phyloP scores from a whole-genome alignment of 2,113 vertebrate species.

The Craseonycteris thonglongyai region DNA sequence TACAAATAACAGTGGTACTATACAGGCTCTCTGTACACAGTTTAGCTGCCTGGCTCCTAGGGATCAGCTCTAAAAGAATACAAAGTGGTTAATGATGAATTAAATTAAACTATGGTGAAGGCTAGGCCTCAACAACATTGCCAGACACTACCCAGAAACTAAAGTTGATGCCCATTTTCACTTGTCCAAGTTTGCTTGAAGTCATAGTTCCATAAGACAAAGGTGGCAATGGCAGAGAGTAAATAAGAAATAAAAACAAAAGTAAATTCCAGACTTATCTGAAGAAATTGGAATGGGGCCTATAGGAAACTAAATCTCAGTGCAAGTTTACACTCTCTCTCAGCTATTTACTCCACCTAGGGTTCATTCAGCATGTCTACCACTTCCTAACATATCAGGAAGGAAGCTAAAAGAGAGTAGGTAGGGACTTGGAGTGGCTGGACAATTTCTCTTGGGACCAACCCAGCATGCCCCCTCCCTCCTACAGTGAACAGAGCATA shows the following conservation, averaged over 20 bases:
- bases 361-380: neutral
- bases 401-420: neutral
- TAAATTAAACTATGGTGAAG: constrained; percentile 2
- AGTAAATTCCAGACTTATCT: neutral
- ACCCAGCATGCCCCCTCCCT: neutral
- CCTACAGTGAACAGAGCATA: neutral
- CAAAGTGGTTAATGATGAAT: neutral
- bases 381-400: no score
- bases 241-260: neutral
- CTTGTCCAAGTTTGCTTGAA: constrained; percentile 15
- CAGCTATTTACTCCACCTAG: neutral
- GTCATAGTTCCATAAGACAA: neutral
- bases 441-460: neutral
- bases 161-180: neutral
- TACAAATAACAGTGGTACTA: neutral
- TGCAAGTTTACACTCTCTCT: neutral
- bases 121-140: neutral
- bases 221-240: neutral
- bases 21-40: neutral
- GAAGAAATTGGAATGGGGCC: neutral
- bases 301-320: neutral
- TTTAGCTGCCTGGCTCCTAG: neutral
- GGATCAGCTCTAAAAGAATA: constrained; percentile 30
- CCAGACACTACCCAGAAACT: neutral
- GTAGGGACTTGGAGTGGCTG: neutral